These are phyloP conservation scores for Talpa occidentalis DNA, from an alignment of 2,113 vertebrate species.

Conservation along the genomic window DNA sequence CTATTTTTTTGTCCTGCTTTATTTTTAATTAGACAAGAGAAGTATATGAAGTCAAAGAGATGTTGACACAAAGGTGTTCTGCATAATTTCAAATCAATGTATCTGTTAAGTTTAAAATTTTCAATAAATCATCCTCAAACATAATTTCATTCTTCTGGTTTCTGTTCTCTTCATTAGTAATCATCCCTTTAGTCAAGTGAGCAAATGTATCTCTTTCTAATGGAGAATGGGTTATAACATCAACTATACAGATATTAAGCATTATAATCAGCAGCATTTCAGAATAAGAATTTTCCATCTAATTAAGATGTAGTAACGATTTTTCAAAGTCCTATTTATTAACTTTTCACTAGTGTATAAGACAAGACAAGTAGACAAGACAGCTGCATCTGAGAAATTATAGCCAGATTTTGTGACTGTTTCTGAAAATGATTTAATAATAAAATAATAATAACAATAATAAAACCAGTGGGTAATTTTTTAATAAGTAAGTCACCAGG, in stretches of 20 bases:
- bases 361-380: not conserved
- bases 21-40: not conserved
- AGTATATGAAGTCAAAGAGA: not conserved
- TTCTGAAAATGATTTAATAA: constrained; percentile 7
- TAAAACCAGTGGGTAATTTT: not conserved
- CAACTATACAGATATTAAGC: not conserved
- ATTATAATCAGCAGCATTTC: not conserved
- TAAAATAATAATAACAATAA: not conserved
- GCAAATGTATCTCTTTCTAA: not conserved
- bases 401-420: not conserved
- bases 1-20: too few relatives aligned
- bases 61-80: not conserved
- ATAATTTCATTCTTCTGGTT: not conserved
- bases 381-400: not conserved
- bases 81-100: not conserved
- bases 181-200: not conserved
- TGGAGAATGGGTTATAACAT: not conserved
- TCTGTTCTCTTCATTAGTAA: not conserved
- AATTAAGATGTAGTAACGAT: not conserved
- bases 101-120: not conserved
- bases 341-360: not conserved
- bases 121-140: not conserved
- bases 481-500: not conserved
- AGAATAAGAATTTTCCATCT: not conserved
- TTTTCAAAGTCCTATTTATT: not conserved